Conservation (phyloP, 2,888 invertebrate genomes). For the Chironomus riparius region DNA sequence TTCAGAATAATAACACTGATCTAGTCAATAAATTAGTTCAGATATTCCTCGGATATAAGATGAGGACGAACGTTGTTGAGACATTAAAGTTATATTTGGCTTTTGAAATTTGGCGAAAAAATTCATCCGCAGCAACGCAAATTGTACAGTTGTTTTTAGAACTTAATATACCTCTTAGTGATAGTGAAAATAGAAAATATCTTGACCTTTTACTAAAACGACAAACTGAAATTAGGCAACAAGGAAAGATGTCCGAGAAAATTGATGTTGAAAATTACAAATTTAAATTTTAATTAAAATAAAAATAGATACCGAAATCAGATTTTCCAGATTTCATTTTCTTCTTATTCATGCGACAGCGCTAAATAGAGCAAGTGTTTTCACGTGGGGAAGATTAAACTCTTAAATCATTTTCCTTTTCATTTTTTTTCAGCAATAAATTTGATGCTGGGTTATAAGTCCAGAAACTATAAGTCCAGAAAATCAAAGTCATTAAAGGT, state of each 20-base stretch:
- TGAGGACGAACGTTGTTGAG: not conserved
- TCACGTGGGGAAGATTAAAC: no score
- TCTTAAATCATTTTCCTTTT: no score
- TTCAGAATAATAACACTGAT: conserved; percentile 5
- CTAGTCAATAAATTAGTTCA: conserved; percentile 9
- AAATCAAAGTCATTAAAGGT: no score
- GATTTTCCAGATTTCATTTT: no score
- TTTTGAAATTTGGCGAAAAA: conserved; percentile 19
- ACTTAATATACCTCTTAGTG: conserved; percentile 6
- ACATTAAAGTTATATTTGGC: not conserved
- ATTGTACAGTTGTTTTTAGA: conserved; percentile 12
- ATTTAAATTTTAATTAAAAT: conserved; percentile 17
- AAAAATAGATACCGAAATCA: not conserved
- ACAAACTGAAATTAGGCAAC: not conserved
- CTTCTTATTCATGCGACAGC: no score
- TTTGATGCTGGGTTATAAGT: no score
- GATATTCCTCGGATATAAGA: conserved; percentile 1
- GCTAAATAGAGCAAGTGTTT: no score
- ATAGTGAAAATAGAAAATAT: conserved; percentile 4
- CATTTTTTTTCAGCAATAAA: no score
- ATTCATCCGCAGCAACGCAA: not conserved
- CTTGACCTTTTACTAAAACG: conserved; percentile 1
- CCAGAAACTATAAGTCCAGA: no score
- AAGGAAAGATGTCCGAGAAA: not conserved
- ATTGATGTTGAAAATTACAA: conserved; percentile 18